These are phyloP conservation scores for Oreotrochilus melanogaster DNA, from an alignment of 2,113 vertebrate species.

Conservation along the genomic window DNA sequence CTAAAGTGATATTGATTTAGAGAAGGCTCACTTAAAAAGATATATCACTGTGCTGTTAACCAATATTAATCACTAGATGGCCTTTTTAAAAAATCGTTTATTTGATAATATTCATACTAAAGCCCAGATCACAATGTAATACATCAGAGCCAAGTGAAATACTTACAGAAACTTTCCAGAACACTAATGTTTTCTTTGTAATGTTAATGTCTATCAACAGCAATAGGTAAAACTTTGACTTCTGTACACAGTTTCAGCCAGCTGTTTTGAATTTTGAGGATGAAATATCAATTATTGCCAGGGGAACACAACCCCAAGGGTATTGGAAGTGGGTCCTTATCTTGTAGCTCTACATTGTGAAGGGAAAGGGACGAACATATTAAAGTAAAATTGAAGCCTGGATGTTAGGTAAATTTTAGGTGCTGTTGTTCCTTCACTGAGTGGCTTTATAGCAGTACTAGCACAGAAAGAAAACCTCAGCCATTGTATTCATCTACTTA, in stretches of 20 bases:
- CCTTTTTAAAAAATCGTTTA: constrained; percentile 17
- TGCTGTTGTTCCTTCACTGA: not conserved
- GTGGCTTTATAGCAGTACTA: not conserved
- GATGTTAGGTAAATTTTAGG: not conserved
- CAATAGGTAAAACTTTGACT: not conserved
- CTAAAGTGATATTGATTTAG: constrained; percentile 37
- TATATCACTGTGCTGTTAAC: constrained; percentile 8
- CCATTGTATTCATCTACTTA: too few relatives aligned
- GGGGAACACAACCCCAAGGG: not conserved
- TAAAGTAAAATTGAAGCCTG: not conserved
- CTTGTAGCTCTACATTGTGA: not conserved
- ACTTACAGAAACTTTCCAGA: not conserved
- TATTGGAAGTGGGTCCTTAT: not conserved
- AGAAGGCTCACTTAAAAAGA: constrained; percentile 18
- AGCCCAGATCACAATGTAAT: not conserved
- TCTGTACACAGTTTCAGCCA: not conserved
- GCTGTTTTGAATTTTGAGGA: not conserved
- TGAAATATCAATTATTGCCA: not conserved
- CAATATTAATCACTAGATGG: constrained; percentile 7
- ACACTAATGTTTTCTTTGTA: not conserved
- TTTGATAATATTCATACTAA: not conserved
- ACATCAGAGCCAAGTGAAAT: not conserved
- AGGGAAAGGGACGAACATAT: not conserved
- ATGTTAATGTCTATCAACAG: not conserved
- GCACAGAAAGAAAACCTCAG: not conserved